Evolutionary conservation across 2,888 invertebrate genomes (phyloP).

Genomic region (Agriopis marginaria): DNA sequence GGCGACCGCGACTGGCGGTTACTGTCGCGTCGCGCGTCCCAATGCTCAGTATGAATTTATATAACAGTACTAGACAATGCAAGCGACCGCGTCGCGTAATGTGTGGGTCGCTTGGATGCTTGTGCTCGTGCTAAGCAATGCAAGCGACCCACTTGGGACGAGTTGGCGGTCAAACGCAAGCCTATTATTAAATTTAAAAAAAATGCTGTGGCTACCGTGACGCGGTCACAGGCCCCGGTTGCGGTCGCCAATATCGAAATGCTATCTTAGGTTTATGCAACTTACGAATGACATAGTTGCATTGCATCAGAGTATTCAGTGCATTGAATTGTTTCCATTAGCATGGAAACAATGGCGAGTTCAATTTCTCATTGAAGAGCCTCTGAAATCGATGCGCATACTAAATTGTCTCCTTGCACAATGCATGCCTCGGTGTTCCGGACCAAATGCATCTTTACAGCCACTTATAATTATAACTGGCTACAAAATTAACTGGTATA

Average conservation of each 20-base stretch:
- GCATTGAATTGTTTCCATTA: slow-evolving; percentile 62
- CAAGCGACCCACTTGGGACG: no score
- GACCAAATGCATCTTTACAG: slow-evolving; percentile 48
- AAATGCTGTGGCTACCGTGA: no score
- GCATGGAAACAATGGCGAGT: slow-evolving; percentile 65
- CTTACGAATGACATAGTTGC: slow-evolving; percentile 45
- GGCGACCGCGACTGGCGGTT: no score
- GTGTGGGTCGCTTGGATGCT: no score
- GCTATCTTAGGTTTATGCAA: slow-evolving; percentile 20
- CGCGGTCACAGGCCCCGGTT: no score
- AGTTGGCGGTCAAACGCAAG: no score
- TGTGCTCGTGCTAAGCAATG: no score
- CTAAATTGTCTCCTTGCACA: slow-evolving; percentile 60
- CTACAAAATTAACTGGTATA: slow-evolving; percentile 32
- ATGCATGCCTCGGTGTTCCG: slow-evolving; percentile 53
- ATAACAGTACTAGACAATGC: no score
- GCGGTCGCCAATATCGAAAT: no score
- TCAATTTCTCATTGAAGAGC: slow-evolving; percentile 54
- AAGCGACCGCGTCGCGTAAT: background rate
- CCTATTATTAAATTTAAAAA: no score
- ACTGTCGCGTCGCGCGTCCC: no score
- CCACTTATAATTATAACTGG: slow-evolving; percentile 35
- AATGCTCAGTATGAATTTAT: no score
- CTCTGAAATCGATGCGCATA: slow-evolving; percentile 65
- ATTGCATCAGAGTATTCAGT: slow-evolving; percentile 56